These are phyloP conservation scores for Rissa tridactyla DNA, from an alignment of 2,113 vertebrate genomes.

Conservation along the genomic window DNA sequence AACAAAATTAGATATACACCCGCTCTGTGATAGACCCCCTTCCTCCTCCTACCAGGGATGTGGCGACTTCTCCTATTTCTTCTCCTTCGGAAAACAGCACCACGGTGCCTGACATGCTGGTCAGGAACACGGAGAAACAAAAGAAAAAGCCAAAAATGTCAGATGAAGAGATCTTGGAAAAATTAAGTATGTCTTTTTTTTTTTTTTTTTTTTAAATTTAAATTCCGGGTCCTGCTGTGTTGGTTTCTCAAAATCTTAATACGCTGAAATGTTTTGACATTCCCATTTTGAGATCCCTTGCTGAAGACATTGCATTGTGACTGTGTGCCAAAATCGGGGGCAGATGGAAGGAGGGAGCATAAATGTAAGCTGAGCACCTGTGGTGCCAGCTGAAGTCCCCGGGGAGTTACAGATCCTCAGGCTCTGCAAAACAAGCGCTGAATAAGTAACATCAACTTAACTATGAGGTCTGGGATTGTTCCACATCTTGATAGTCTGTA, in stretches of 20 bases:
- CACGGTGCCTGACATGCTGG: constrained; percentile 73
- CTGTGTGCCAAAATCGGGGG: background rate
- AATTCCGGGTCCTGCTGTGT: background rate
- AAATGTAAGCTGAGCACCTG: background rate
- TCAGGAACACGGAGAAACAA: constrained; percentile 83
- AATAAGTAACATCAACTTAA: background rate
- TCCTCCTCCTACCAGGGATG: constrained; percentile 88
- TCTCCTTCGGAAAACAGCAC: constrained; percentile 75
- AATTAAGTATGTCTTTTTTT: constrained; percentile 82
- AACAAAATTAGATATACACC: constrained; percentile 87
- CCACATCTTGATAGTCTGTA: background rate
- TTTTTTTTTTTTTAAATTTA: background rate
- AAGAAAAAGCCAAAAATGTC: constrained; percentile 98
- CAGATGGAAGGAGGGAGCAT: background rate
- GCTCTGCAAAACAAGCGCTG: background rate
- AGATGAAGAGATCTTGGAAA: constrained; percentile 96
- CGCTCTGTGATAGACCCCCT: constrained; percentile 93
- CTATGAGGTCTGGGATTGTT: background rate
- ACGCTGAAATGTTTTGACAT: background rate
- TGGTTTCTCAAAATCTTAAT: background rate
- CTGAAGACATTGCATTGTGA: background rate
- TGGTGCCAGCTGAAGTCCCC: background rate
- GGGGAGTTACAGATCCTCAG: background rate
- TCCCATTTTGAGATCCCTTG: background rate
- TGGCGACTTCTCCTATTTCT: constrained; percentile 86